Conservation (phyloP, 2,113 vertebrate species). For the Oncorhynchus tshawytscha region DNA sequence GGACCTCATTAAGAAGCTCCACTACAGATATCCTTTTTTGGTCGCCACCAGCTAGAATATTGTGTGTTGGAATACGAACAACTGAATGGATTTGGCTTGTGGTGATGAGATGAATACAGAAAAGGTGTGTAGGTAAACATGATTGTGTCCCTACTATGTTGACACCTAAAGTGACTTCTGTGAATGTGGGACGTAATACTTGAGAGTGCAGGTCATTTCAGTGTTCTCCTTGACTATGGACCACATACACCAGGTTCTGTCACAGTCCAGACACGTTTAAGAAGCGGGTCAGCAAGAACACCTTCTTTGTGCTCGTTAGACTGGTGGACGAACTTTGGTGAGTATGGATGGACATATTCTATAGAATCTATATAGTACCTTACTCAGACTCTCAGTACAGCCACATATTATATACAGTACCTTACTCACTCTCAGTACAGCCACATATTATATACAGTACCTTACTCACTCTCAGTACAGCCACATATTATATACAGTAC, state of each 20-base stretch:
- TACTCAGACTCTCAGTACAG: too few species aligned
- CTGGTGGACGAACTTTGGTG: constrained; percentile 98
- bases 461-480: too few species aligned
- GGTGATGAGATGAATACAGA: too few species aligned
- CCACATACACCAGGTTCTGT: constrained; percentile 94
- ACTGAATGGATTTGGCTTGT: too few species aligned
- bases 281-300: constrained; percentile 98
- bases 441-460: too few species aligned
- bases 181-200: too few species aligned
- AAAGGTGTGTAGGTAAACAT: background rate
- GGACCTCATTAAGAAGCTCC: constrained; percentile 97
- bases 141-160: background rate
- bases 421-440: too few species aligned
- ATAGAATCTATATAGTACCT: too few species aligned
- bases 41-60: background rate
- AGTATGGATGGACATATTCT: constrained; percentile 60
- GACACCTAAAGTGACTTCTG: too few species aligned
- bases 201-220: background rate
- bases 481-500: too few species aligned
- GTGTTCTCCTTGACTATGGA: constrained; percentile 76
- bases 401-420: too few species aligned
- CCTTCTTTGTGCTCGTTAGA: constrained; percentile 95
- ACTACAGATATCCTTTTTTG: constrained; percentile 94
- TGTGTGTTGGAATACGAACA: too few species aligned
- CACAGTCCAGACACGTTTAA: constrained; percentile 94